phyloP scores from a whole-genome alignment of 23 tunicate species.

The Oikopleura dioica region DNA sequence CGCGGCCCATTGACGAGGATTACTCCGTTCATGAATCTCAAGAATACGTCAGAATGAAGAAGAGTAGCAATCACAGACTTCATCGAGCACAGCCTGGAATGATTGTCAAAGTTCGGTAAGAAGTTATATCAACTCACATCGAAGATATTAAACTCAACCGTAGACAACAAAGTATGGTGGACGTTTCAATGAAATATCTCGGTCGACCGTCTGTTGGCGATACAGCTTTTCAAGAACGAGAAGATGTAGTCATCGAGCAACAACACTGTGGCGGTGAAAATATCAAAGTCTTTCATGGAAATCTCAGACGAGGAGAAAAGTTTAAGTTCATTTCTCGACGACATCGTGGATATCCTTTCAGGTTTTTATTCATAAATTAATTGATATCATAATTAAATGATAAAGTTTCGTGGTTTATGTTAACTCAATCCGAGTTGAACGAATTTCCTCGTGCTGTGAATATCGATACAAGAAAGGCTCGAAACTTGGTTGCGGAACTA shows the following conservation, averaged over 20 bases:
- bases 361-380: conserved; percentile 13
- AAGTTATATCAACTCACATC: no score
- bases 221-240: conserved; percentile 50
- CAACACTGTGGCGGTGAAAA: conserved; percentile 99
- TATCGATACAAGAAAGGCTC: conserved; percentile 47
- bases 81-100: conserved; percentile 10
- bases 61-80: background rate
- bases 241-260: conserved; percentile 67
- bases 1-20: background rate
- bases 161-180: background rate
- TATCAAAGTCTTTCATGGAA: conserved; percentile 51
- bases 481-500: conserved; percentile 54
- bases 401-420: conserved; percentile 37
- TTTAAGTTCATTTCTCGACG: conserved; percentile 60
- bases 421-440: conserved; percentile 57
- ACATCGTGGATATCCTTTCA: conserved; percentile 76
- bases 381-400: background rate
- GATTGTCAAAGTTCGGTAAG: conserved; percentile 10
- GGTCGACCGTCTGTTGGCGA: conserved; percentile 60
- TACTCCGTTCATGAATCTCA: background rate
- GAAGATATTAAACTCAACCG: no score
- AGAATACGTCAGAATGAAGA: background rate
- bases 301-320: conserved; percentile 42
- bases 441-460: conserved; percentile 90
- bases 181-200: conserved; percentile 18